phyloP scores from a whole-genome alignment of 64 coral and sea anemone species.

The Anthopleura sola region DNA sequence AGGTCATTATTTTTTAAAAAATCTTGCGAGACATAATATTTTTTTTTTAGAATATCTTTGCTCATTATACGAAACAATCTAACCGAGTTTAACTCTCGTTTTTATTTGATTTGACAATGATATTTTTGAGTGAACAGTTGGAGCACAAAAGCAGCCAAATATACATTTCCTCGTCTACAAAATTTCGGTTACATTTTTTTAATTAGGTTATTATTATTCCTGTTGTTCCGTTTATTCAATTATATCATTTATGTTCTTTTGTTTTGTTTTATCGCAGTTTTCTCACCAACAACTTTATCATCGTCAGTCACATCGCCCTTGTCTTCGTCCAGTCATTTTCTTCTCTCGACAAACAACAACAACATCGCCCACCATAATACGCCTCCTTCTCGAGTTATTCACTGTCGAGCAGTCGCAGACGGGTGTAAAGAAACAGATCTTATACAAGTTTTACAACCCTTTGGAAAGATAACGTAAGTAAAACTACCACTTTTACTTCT shows the following conservation, averaged over 20 bases:
- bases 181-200: not conserved
- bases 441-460: constrained; percentile 91
- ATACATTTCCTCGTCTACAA: not conserved
- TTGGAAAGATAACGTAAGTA: constrained; percentile 99
- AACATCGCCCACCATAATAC: constrained; percentile 86
- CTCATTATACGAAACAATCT: not conserved
- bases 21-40: not conserved
- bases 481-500: no score
- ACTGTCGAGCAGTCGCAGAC: constrained; percentile 93
- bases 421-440: constrained; percentile 97
- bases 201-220: constrained; percentile 9
- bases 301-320: constrained; percentile 58
- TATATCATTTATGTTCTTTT: constrained; percentile 7
- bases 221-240: constrained; percentile 5
- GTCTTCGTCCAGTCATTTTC: constrained; percentile 52
- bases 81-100: not conserved
- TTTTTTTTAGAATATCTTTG: not conserved
- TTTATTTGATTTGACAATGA: not conserved
- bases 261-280: constrained; percentile 33
- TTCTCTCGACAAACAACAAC: constrained; percentile 56
- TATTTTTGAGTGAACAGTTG: not conserved
- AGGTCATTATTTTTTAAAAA: not conserved
- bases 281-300: constrained; percentile 69
- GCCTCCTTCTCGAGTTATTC: constrained; percentile 88
- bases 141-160: not conserved